Conservation (phyloP, 2,113 vertebrate species). For the Psammodynastes pulverulentus region DNA sequence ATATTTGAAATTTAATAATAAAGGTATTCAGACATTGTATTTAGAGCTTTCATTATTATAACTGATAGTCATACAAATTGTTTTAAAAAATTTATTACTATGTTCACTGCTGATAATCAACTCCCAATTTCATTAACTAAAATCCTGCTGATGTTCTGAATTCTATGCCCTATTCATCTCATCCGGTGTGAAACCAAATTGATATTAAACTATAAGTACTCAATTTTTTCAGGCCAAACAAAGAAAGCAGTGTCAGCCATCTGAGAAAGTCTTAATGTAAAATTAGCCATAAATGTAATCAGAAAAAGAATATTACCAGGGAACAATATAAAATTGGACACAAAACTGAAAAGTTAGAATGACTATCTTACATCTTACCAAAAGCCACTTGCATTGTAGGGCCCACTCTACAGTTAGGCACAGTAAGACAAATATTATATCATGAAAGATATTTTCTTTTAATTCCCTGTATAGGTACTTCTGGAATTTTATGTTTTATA, state of each 20-base stretch:
- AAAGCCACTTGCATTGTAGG: not conserved
- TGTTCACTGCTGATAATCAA: not conserved
- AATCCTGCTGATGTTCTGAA: not conserved
- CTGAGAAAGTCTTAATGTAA: not conserved
- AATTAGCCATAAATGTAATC: not conserved
- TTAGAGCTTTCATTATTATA: not conserved
- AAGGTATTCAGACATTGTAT: not conserved
- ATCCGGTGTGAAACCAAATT: not conserved
- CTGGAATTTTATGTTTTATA: not conserved
- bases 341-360: not conserved
- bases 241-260: not conserved
- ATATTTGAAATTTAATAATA: not conserved
- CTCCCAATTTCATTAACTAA: not conserved
- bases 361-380: not conserved
- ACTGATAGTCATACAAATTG: not conserved
- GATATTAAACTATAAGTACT: not conserved
- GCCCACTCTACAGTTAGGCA: not conserved
- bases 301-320: not conserved
- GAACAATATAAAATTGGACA: not conserved
- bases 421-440: not conserved
- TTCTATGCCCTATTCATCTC: not conserved
- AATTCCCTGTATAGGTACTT: not conserved
- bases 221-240: not conserved
- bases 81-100: not conserved
- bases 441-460: not conserved